Evolutionary conservation across 2,888 invertebrate species (phyloP), one percentile per base, ranked within the genome.

Genomic region (Rhingia rostrata): DNA sequence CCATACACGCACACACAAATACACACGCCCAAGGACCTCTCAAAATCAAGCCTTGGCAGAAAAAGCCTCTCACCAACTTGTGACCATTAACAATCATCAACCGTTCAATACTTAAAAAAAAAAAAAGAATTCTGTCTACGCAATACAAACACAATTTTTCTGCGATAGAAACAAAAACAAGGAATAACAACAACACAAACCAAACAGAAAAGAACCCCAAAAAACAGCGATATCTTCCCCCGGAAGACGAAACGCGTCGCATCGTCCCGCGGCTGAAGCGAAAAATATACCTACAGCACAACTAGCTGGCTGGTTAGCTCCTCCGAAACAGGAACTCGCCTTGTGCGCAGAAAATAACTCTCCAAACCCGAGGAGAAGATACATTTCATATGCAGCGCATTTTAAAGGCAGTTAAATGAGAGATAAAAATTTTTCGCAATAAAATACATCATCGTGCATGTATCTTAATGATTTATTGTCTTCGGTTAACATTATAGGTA

Each of bases 391-490:
- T 84, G 84, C 84, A 84, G 84, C 80, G 70, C 75, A 67, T 81
- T 81, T 87, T 87, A 86, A 87, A 86, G 86, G 86, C 87, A 87
- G 87, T 87, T 87, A 87, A 87, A 87, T 87, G 87, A 87, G 87
- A 87, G 87, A 87, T 87, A 87, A 87, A 87, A 87, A 86, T 87
- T 87, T 87, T 87, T 87, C 87, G 86, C 87, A 86, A 86, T 87
- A 87, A 87, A 87, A 87, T 87, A 87, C 87, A 87, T 87, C 87
- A 87, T 87, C 87, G 86, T 86, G 86, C 86, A 87, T 87, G 87
- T 87, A 87, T 87, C 87, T 86, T 86, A 87, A 87, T 87, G 87
- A 87, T 87, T 87, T 87, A 87, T 87, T 87, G 87, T 87, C 86
- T 83, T 86, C 84, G 83, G 77, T 80, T 83, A 81, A 82, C 72